These are phyloP conservation scores for Camponotus fellah DNA, from an alignment of 2,888 invertebrate genomes.

Conservation along the genomic window DNA sequence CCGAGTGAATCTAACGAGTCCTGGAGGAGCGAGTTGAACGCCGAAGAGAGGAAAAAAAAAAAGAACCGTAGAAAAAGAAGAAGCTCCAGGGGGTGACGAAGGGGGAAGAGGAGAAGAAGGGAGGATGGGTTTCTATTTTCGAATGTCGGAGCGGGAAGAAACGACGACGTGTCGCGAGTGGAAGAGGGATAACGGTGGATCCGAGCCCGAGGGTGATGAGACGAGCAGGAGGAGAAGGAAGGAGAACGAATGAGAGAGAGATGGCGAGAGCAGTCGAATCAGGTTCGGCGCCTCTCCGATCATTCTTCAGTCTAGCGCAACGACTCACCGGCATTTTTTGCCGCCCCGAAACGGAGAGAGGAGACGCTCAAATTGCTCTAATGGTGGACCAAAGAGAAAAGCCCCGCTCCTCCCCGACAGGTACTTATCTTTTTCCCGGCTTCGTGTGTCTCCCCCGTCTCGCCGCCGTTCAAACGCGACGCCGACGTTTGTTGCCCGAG, in stretches of 20 bases:
- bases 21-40: constrained; percentile 58
- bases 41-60: constrained; percentile 39
- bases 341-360: constrained; percentile 78
- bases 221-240: background rate
- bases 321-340: constrained; percentile 83
- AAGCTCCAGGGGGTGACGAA: constrained; percentile 17
- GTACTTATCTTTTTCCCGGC: constrained; percentile 77
- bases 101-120: constrained; percentile 31
- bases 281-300: constrained; percentile 84
- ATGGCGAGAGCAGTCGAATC: constrained; percentile 70
- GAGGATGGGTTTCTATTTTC: constrained; percentile 40
- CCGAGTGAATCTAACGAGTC: constrained; percentile 79
- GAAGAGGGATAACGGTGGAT: constrained; percentile 53
- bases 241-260: constrained; percentile 40
- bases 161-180: constrained; percentile 16
- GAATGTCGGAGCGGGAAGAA: constrained; percentile 34
- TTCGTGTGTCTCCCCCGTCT: constrained; percentile 60
- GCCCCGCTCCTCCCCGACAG: constrained; percentile 72
- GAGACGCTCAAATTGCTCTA: constrained; percentile 85
- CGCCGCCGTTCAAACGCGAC: constrained; percentile 47
- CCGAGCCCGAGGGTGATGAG: constrained; percentile 40
- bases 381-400: constrained; percentile 82
- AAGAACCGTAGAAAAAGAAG: constrained; percentile 30
- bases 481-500: background rate
- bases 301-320: constrained; percentile 85